These are phyloP conservation scores for Egretta garzetta DNA, from an alignment of 2,113 vertebrate species.

Conservation along the genomic window DNA sequence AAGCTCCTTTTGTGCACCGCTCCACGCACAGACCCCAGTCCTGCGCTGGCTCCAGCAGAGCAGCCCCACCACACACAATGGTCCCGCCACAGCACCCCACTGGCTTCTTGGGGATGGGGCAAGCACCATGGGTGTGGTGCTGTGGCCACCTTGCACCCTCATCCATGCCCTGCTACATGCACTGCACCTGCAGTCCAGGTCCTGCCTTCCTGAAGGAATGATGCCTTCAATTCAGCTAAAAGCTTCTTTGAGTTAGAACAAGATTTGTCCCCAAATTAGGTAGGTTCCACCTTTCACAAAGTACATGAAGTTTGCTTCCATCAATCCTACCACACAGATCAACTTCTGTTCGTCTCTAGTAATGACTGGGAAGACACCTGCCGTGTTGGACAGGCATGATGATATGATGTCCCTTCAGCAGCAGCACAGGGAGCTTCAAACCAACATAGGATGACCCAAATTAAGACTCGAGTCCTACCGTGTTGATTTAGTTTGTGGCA, in stretches of 20 bases:
- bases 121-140: neutral
- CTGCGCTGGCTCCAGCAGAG: neutral
- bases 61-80: neutral
- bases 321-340: neutral
- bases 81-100: neutral
- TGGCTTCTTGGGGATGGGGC: neutral
- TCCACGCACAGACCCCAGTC: neutral
- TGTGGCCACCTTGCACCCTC: neutral
- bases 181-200: neutral
- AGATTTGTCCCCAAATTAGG: neutral
- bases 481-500: neutral
- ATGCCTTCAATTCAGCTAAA: neutral
- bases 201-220: neutral
- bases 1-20: neutral
- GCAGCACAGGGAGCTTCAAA: neutral
- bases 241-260: neutral
- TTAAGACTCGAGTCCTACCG: neutral
- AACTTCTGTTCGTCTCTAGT: neutral
- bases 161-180: accelerated
- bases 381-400: neutral
- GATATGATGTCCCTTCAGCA: neutral
- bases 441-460: neutral
- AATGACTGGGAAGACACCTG: neutral
- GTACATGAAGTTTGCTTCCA: neutral
- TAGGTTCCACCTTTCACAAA: neutral